phyloP scores from a whole-genome alignment of 2,113 vertebrate species.

The Proterorhinus semilunaris region DNA sequence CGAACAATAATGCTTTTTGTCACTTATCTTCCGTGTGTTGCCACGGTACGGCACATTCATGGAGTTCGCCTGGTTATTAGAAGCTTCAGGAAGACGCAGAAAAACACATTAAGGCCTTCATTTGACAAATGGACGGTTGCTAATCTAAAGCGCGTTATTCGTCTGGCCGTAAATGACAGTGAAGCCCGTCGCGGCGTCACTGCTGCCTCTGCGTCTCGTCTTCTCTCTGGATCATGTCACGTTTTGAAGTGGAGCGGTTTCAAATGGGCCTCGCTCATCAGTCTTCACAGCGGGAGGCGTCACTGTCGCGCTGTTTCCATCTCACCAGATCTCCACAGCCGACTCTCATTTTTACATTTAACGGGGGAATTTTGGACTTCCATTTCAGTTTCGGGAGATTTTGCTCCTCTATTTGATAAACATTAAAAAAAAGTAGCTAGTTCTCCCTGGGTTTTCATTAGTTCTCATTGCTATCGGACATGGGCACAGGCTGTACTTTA shows the following conservation, averaged over 20 bases:
- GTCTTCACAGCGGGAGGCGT: slow-evolving; percentile 72
- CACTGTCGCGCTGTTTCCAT: slow-evolving; percentile 77
- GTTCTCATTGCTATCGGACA: no score
- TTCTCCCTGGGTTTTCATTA: no score
- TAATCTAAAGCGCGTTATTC: not conserved
- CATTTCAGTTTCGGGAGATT: not conserved
- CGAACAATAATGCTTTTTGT: no score
- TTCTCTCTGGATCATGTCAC: slow-evolving; percentile 40
- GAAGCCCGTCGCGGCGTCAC: not conserved
- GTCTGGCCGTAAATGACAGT: not conserved
- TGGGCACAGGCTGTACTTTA: no score
- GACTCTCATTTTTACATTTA: not conserved
- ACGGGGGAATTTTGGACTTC: not conserved
- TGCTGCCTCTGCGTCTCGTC: not conserved
- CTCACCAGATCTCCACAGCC: slow-evolving; percentile 34
- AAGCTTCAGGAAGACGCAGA: no score
- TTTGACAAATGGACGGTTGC: no score
- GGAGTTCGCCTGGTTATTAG: no score
- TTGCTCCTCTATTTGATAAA: no score
- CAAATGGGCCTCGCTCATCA: slow-evolving; percentile 78
- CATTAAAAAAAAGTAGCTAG: no score
- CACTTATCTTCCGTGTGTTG: no score
- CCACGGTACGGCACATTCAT: no score
- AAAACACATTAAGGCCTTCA: no score
- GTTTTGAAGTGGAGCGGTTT: slow-evolving; percentile 59